Base-by-base conservation (phyloP, 2,797 vertebrate genomes). In the Pogoniulus pusillus region DNA sequence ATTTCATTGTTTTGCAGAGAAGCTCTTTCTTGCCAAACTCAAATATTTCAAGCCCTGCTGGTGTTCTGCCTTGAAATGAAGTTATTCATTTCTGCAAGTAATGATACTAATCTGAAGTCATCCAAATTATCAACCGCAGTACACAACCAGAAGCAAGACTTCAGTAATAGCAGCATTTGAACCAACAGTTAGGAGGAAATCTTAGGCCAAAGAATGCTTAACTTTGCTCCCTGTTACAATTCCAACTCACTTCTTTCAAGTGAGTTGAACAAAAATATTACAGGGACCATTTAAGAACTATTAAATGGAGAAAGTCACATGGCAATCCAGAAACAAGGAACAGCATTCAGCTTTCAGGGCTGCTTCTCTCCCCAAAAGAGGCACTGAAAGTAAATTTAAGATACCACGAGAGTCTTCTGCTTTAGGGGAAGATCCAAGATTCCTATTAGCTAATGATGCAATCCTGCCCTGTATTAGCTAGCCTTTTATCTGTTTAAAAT, bases 1-100 rank as follows among this genome's bases (percentile, higher is more conserved):
- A 94, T 59, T 93, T 85, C 95, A 94, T 53, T 96, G 91, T 95
- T 97, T 95, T 95, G 93, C 85, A 96, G 93, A 94, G 93, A 95
- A 92, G 85, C 62, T 87, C 59, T 84, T 74, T 81, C 85, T 71
- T 85, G 75, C 91, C 78, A 94, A 65, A 94, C 74, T 76, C 90
- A 94, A 95, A 96, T 73, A 92, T 69, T 85, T 91, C 93, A 92
- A 95, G 88, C 82, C 68, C 73, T 91, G 73, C 63, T 77, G 86
- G 91, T 82, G 55, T 35, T 88, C 91, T 39, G 43, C 71, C 83
- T 93, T 54, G 74, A 66, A 95, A 93, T 63, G 34, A 91, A 94
- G 59, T 94, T 85, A 41, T 17, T 82, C 60, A 82, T 54, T 92
- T 96, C 85, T 87, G 22, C 47, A 81, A 94, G 85, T 16, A 95